Evolutionary conservation across 2,888 invertebrate species (phyloP), one percentile per base, ranked within the genome.

Genomic region (Alloplasta piceator): DNA sequence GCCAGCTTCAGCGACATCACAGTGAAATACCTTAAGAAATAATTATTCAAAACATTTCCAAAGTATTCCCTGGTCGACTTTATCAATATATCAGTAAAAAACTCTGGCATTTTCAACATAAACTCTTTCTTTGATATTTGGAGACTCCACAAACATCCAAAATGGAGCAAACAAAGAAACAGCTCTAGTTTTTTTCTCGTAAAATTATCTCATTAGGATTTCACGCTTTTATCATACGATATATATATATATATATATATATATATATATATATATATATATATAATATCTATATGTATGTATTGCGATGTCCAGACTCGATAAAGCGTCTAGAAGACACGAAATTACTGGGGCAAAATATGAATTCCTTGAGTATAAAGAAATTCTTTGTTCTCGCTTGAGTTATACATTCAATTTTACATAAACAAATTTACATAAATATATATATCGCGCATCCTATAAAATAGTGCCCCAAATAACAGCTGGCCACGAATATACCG

Each of bases 111-210:
- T 26, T 26, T 26, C 26, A 26, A 26, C 26, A 26, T 26, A 2
- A 26, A 26, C 26, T 26, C 3, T 26, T 26, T 10, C 48, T 5
- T 67, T 67, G 7, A 58, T 68, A 70, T 70, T 38, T 26, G 36
- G 48, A 71, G 10, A 16, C 46, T 46, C 39, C 9, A 52, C 9
- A 39, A 72, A 46, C 63, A 55, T 46, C n/a, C 46, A 66, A 70
- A 12, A 9, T 58, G 16, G 38, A 46, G 1, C 14, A 55, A 56
- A 80, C 71, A 76, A 73, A 66, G 79, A 52, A 77, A 71, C 72
- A 64, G 68, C 75, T 82, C 66, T 76, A 58, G 43, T 36, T 41
- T 72, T 16, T 41, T 26, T 26, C 26, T 26, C 26, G 26, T 26
- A 26, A 26, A 26, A 52, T 52, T 16, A 43, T 71, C 75, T 75